Conservation (phyloP, 1,140 invertebrate species). For the Eriosoma lanigerum region DNA sequence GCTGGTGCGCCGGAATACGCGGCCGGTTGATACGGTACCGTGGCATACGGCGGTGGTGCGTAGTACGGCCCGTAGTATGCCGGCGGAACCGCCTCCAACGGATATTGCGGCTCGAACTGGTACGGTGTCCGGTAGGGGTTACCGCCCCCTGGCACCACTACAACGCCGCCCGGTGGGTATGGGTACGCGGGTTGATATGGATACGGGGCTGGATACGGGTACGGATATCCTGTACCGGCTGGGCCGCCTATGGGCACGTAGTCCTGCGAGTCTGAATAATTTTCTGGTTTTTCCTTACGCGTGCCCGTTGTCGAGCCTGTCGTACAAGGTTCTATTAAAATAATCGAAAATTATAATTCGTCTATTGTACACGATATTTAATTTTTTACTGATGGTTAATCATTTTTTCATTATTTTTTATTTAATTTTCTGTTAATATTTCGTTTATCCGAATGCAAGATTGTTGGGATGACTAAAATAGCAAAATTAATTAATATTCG, state of each 20-base stretch:
- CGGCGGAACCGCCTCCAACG: background rate
- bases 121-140: background rate
- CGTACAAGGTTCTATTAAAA: conserved; percentile 37
- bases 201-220: conserved; percentile 4
- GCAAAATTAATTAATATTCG: no score
- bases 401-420: no score
- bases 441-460: no score
- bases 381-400: no score
- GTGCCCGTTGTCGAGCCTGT: conserved; percentile 42
- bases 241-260: conserved; percentile 1
- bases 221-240: conserved; percentile 20
- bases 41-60: background rate
- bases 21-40: background rate
- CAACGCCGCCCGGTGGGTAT: background rate
- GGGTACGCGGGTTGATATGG: background rate
- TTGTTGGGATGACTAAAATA: no score
- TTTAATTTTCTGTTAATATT: no score
- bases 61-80: background rate
- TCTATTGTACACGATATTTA: background rate
- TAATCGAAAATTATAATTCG: conserved; percentile 3
- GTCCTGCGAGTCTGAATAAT: conserved; percentile 10
- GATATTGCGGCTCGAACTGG: conserved; percentile 5
- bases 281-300: conserved; percentile 42
- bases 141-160: background rate
- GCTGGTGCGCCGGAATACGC: background rate